Evolutionary conservation across 2,888 invertebrate species (phyloP), one percentile per base, ranked within the genome.

Genomic region (Yponomeuta plumbellus): DNA sequence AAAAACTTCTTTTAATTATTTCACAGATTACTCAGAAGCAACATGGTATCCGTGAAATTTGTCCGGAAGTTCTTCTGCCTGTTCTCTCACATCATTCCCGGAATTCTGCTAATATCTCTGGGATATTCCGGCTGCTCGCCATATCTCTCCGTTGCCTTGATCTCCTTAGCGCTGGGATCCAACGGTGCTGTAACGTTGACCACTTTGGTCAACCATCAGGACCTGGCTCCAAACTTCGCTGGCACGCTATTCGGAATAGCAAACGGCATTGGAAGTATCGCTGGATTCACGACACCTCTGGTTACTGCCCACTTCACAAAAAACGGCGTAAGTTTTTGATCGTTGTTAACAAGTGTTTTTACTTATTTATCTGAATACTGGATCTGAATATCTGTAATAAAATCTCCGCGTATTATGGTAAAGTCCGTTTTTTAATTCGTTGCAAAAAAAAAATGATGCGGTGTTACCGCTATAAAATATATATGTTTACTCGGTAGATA

Each of bases 241-340:
- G 96, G 95, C 5, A 94, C 95, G 17, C 80, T 96, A 23, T 96
- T 96, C 73, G 96, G 96, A 11, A 93, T 95, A n/a, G 95, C 95
- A 63, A 96, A 96, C 74, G 94, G 94, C 70, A 81, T 96, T 34
- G 96, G 95, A 34, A 93, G 94, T 63, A 93, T 93, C 0, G 92
- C 95, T 11, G 95, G 95, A 11, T 94, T 96, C 76, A 93, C 96
- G 68, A 94, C 95, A 0, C 95, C 96, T 0, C 90, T 94, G 78
- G 92, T 96, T 66, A 95, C 95, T 8, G 95, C 95, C 59, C 93
- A 93, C 70, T 92, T 94, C 63, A 93, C 93, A 0, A 91, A 87
- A 70, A 83, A 86, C 68, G 90, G 88, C 75, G 93, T 93, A 81
- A 87, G 83, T 34, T 5, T 34, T 26, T 26, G 26, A 26, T 34